Base-by-base conservation (phyloP, 2,797 vertebrate genomes). In the Sphaeramia orbicularis region DNA sequence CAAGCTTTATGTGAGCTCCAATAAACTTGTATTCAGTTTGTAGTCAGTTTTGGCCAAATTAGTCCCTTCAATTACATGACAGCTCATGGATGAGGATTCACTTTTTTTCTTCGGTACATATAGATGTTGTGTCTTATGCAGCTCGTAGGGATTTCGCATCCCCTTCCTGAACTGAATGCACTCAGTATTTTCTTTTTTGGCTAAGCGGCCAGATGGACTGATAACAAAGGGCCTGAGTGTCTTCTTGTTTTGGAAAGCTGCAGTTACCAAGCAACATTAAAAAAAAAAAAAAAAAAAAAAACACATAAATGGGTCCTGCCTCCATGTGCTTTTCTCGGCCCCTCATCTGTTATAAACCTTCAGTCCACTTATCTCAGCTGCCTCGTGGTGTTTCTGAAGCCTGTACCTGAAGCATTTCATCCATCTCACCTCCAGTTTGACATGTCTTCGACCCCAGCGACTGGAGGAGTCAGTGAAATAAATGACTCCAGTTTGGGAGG, bases 381-480 rank as follows among this genome's bases (percentile, higher is more conserved):
- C 2, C 19, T 35, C 13, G 38, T 15, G 2, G 19, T 47, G 11
- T 1, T 27, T 51, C 21, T 24, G 21, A 24, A 24, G 21, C 2
- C 2, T 24, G 21, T 24, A 24, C 21, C 44, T 24, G 27, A 24
- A 15, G 0, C 21, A 7, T 21, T 0, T 14, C 4, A 40, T 24
- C 10, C 30, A 0, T 11, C 60, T 90, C 69, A 93, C 92, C 90
- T 94, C 92, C 12, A 93, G 91, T 65, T 86, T 91, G 67, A 94
- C 94, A 45, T 95, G 92, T 62, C 65, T 44, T 48, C 93, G 90
- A 30, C 93, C 91, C 92, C 93, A 94, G 41, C 92, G 92, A 37
- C 91, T 94, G 60, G 93, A 94, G 0, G 93, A 95, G 87, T 95
- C 93, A 0, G 88, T 95, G 78, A 95, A 95, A 70, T 91, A 94